Evolutionary conservation across 2,888 invertebrate genomes (phyloP).

Genomic region (Lasioglossum vierecki): DNA sequence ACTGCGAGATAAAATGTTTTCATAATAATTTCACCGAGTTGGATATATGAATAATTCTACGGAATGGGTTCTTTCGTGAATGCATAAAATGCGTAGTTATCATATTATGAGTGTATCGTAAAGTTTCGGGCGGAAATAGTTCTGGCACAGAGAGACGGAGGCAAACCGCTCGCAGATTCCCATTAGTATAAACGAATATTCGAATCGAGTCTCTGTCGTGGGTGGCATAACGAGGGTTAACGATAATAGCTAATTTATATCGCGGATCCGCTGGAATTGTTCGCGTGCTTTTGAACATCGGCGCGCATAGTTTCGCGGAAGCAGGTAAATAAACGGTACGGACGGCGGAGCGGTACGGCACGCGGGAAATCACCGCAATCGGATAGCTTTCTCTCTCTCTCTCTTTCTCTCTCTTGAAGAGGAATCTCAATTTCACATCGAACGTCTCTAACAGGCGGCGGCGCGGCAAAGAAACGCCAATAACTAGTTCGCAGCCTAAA

Average conservation of each 20-base stretch:
- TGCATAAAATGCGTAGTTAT: neutral
- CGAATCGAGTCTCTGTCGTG: neutral
- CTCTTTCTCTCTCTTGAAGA: neutral
- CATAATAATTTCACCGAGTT: too few relatives aligned
- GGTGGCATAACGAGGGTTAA: neutral
- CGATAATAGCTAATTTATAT: neutral
- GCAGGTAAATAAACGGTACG: neutral
- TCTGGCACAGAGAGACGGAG: neutral
- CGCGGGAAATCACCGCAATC: neutral
- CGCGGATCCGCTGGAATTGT: neutral
- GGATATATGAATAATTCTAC: too few relatives aligned
- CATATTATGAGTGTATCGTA: neutral
- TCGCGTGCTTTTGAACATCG: neutral
- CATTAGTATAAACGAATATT: neutral
- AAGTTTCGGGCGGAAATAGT: neutral
- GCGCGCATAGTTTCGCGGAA: neutral
- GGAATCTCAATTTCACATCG: constrained; percentile 12
- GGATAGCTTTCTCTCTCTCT: neutral
- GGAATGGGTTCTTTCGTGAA: too few relatives aligned
- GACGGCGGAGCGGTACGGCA: neutral
- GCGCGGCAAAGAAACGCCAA: neutral
- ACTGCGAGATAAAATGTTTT: too few relatives aligned
- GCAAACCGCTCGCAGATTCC: neutral
- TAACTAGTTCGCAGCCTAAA: constrained; percentile 22
- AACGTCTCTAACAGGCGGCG: neutral